Evolutionary conservation across 2,888 invertebrate genomes (phyloP).

Genomic region (Clivina fossor): DNA sequence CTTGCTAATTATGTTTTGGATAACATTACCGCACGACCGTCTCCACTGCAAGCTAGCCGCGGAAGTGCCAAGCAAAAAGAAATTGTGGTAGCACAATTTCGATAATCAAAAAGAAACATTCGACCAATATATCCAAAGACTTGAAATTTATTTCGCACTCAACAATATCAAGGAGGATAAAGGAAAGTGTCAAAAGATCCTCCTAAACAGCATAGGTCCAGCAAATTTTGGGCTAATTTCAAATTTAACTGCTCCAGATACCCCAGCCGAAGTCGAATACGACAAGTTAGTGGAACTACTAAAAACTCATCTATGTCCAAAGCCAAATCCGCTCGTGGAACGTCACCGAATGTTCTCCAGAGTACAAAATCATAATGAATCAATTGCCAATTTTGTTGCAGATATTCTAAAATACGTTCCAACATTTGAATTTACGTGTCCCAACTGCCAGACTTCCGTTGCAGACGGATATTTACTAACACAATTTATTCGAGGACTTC

Average conservation of each 20-base stretch:
- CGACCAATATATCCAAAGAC: background rate
- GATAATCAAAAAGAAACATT: background rate
- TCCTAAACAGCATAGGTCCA: slow-evolving; percentile 1
- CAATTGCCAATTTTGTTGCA: background rate
- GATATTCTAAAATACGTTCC: background rate
- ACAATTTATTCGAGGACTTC: slow-evolving; percentile 1
- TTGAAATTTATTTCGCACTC: background rate
- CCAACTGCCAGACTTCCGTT: background rate
- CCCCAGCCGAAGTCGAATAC: background rate
- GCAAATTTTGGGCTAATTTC: background rate
- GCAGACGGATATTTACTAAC: background rate
- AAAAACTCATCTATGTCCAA: background rate
- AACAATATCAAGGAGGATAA: background rate
- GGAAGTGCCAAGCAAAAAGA: too few relatives aligned
- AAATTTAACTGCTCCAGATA: background rate
- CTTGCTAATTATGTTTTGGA: too few relatives aligned
- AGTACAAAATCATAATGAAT: background rate
- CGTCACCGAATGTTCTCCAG: background rate
- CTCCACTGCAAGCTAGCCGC: too few relatives aligned
- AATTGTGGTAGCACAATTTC: too few relatives aligned
- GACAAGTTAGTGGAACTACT: background rate
- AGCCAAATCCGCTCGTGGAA: slow-evolving; percentile 5
- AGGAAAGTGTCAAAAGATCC: background rate
- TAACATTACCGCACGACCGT: too few relatives aligned
- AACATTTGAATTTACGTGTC: background rate